A percentile compares a stretch with the other conserved stretches of the same genome.
phyloP scores from a whole-genome alignment of 2,888 invertebrate species.

The Aphodius granarius region DNA sequence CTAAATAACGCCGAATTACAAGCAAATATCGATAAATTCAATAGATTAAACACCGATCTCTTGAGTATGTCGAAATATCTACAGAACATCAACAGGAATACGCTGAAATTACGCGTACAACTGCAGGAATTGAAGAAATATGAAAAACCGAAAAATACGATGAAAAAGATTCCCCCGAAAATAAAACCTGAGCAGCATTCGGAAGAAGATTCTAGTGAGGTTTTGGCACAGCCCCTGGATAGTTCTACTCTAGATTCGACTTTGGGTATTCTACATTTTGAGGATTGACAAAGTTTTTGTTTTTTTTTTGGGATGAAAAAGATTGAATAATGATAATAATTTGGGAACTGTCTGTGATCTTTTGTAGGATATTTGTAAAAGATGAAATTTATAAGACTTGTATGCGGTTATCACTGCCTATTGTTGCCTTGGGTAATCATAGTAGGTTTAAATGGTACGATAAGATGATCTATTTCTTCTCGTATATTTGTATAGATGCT shows the following conservation, averaged over 20 bases:
- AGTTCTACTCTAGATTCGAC: not conserved
- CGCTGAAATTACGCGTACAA: not conserved
- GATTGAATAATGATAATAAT: too few relatives aligned
- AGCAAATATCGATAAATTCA: slow-evolving; percentile 21
- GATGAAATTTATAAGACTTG: not conserved
- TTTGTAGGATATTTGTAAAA: not conserved
- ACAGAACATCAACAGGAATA: not conserved
- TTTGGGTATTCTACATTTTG: not conserved
- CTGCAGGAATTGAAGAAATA: not conserved
- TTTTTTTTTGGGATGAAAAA: too few relatives aligned
- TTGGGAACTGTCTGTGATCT: not conserved
- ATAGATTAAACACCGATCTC: slow-evolving; percentile 21
- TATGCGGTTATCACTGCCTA: not conserved
- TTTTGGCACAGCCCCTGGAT: not conserved
- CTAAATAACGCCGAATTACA: slow-evolving; percentile 22
- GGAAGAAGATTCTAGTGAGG: not conserved
- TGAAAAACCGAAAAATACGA: not conserved
- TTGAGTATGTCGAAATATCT: not conserved
- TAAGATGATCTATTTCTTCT: not conserved
- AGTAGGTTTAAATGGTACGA: not conserved
- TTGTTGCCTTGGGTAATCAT: too few relatives aligned
- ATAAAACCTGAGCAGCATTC: not conserved
- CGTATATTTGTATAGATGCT: not conserved
- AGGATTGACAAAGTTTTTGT: not conserved
- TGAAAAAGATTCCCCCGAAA: not conserved